Percentiles rank a stretch among this genome's conserved stretches.
Evolutionary conservation across 2,888 invertebrate genomes (phyloP).

Genomic region (Drosophila pseudotalamancana): DNA sequence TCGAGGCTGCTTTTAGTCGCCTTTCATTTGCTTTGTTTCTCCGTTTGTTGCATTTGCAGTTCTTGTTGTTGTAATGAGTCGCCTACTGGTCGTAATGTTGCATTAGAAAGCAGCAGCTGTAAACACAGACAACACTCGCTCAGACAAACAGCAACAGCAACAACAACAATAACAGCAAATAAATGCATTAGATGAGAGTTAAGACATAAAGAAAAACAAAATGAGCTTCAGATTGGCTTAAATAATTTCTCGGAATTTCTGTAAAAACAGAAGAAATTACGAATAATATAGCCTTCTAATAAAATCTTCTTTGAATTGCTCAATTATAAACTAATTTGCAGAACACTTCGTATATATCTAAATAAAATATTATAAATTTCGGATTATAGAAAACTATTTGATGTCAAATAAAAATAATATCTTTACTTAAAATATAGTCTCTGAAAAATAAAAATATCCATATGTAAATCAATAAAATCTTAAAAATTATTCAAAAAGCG

Average conservation of each 20-base stretch:
- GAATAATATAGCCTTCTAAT: no score
- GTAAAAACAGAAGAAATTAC: neutral
- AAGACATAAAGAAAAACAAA: neutral
- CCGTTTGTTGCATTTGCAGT: conserved; percentile 12
- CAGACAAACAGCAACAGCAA: conserved; percentile 16
- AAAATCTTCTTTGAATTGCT: no score
- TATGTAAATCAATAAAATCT: no score
- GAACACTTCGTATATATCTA: no score
- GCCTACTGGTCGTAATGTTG: conserved; percentile 40
- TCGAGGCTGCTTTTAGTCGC: conserved; percentile 28
- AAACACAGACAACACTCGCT: conserved; percentile 22
- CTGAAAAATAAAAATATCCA: no score
- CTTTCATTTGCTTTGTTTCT: conserved; percentile 35
- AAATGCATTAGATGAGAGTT: conserved; percentile 3
- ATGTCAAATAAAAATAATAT: no score
- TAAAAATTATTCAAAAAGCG: no score
- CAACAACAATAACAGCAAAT: no score
- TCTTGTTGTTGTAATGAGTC: conserved; percentile 22
- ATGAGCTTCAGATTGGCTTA: neutral
- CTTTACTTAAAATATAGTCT: no score
- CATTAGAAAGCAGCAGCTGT: conserved; percentile 54
- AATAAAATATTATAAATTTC: no score
- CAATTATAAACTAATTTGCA: no score
- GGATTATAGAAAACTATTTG: no score
- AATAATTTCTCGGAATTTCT: neutral